A percentile compares a stretch with the other conserved stretches of the same genome.
These are phyloP conservation scores for Homalodisca vitripennis DNA, from an alignment of 1,140 invertebrate genomes.

Conservation along the genomic window DNA sequence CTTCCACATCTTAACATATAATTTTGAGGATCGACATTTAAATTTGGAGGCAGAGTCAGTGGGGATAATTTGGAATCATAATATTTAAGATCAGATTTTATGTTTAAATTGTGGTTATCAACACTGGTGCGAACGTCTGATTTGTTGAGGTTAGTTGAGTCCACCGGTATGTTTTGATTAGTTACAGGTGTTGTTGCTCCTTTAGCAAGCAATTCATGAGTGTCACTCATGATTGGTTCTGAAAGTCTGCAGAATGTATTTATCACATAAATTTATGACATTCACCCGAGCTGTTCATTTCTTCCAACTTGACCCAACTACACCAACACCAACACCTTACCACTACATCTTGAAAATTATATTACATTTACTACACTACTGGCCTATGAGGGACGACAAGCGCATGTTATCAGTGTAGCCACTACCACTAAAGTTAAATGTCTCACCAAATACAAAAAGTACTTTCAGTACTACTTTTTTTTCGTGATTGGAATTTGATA, in stretches of 20 bases:
- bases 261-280: not conserved
- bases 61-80: constrained; percentile 3
- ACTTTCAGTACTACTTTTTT: too few relatives aligned
- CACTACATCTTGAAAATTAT: constrained; percentile 10
- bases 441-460: too few relatives aligned
- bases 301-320: not conserved
- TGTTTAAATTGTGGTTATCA: constrained; percentile 6
- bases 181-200: not conserved
- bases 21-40: constrained; percentile 9
- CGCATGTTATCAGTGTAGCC: not conserved
- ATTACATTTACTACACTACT: not conserved
- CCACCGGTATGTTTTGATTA: not conserved
- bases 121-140: not conserved
- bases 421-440: too few relatives aligned
- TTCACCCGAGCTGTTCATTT: not conserved
- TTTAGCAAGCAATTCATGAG: not conserved
- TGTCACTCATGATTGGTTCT: constrained; percentile 4
- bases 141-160: constrained; percentile 7
- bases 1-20: constrained; percentile 8
- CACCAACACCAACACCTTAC: not conserved
- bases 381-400: not conserved
- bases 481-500: too few relatives aligned
- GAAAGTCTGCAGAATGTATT: not conserved
- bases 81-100: not conserved
- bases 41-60: not conserved